Base-by-base conservation (phyloP, 2,888 invertebrate genomes). In the Liodrosophila aerea region DNA sequence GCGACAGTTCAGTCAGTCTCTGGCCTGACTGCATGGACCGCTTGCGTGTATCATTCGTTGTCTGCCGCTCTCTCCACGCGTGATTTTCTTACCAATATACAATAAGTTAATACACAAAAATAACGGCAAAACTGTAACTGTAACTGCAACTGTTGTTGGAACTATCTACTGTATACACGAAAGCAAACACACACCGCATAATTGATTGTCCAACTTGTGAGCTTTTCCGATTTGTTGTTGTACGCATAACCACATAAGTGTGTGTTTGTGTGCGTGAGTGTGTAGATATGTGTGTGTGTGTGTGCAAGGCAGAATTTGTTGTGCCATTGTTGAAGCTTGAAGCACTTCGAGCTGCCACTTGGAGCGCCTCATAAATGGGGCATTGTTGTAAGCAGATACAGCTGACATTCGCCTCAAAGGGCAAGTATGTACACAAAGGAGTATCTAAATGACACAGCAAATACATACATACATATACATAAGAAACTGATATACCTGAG, bases 201-300 rank as follows among this genome's bases (percentile, higher is more conserved):
- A 5, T 22, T 22, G 5, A 5, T 22, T 22, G 22, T 22, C 22
- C 22, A 22, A 22, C 3, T 22, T 22, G 5, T 4, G 5, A 22
- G 16, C 18, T 18, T 16, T 39, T 29, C 39, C 59, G n/a, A 49
- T 68, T 65, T 53, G 46, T 65, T 53, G 37, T 43, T 18, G 29
- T 8, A 8, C 7, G 31, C 22, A 47, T 51, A 31, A 36, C 44
- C 47, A 37, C 52, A 49, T 44, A 60, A 15, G 41, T 34, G 13
- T 51, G 34, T n/a, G 15, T 7, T 8, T 29, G 16, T 16, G 34
- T 12, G 7, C 18, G 16, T 11, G 18, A 11, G n/a, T 4, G 16
- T 15, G 15, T 18, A 16, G n/a, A 18, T 39, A 39, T 7, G n/a
- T 18, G n/a, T 39, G 16, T n/a, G 16, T 39, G 18, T 39, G n/a